A percentile compares a stretch with the other conserved stretches of the same genome.
Evolutionary conservation across 2,797 vertebrate genomes (phyloP).

Genomic region (Chaetophractus vellerosus): DNA sequence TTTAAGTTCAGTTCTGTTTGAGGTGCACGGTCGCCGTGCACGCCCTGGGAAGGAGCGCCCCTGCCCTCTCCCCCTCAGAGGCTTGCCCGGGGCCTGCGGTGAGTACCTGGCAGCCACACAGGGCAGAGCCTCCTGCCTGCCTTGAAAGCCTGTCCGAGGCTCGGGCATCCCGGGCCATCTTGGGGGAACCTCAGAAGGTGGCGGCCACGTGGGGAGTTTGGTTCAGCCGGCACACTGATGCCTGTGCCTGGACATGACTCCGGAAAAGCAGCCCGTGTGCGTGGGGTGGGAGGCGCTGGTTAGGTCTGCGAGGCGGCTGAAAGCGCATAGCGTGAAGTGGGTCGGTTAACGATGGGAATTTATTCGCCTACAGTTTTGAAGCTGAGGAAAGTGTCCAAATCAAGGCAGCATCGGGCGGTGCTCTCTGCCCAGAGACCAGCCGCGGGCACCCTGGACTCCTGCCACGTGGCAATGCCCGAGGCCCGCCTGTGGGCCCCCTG

Average conservation of each 20-base stretch:
- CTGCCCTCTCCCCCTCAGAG: too few relatives aligned
- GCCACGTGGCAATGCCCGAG: too few relatives aligned
- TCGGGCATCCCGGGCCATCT: neutral
- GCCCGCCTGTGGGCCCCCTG: too few relatives aligned
- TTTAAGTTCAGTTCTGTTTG: neutral
- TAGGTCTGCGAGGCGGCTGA: too few relatives aligned
- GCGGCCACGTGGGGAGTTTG: neutral
- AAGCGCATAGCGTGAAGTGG: too few relatives aligned
- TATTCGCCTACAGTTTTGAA: too few relatives aligned
- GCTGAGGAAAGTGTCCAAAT: too few relatives aligned
- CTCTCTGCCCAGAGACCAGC: too few relatives aligned
- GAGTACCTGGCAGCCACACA: neutral
- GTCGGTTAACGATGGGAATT: too few relatives aligned
- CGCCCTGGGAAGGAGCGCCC: accelerated
- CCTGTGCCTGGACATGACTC: neutral
- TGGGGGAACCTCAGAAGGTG: neutral
- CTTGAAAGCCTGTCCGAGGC: neutral
- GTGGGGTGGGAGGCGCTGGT: too few relatives aligned
- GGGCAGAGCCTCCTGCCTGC: neutral
- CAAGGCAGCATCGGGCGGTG: too few relatives aligned
- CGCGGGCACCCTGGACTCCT: too few relatives aligned
- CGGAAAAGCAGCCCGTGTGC: neutral
- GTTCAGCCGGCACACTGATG: accelerated
- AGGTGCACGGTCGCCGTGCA: neutral
- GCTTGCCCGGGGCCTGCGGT: neutral